Evolutionary conservation across 2,888 invertebrate genomes (phyloP).

Genomic region (Ganaspis brasiliensis): DNA sequence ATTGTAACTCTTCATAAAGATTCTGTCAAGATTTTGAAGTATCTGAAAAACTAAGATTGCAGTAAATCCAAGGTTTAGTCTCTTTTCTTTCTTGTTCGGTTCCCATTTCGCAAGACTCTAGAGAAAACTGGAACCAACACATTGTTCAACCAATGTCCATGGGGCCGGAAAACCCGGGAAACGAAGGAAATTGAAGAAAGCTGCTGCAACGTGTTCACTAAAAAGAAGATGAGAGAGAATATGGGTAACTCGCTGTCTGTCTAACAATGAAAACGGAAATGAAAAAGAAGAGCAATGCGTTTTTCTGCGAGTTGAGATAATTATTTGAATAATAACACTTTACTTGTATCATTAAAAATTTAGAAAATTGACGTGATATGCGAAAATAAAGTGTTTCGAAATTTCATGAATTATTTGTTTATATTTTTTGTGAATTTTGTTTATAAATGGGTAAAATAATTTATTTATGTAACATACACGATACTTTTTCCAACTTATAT

Average conservation of each 20-base stretch:
- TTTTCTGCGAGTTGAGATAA: not conserved
- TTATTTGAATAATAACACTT: not conserved
- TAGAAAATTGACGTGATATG: not conserved
- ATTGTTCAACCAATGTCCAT: conserved; percentile 62
- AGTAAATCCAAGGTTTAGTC: not conserved
- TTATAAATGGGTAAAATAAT: no score
- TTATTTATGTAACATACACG: no score
- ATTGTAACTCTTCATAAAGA: not conserved
- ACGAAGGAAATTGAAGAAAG: conserved; percentile 70
- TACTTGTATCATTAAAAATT: not conserved
- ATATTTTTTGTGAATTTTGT: no score
- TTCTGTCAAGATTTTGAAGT: not conserved
- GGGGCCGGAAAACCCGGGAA: conserved; percentile 64
- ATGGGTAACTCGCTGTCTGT: not conserved
- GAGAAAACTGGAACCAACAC: conserved; percentile 25
- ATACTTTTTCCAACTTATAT: no score
- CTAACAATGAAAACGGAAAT: not conserved
- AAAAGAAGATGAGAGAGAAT: conserved; percentile 24
- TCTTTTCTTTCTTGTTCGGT: conserved; percentile 8
- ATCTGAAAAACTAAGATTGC: not conserved
- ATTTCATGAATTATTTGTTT: no score
- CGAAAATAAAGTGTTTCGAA: no score
- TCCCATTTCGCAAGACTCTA: not conserved
- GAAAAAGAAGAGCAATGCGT: not conserved
- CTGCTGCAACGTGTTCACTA: conserved; percentile 47